phyloP scores from a whole-genome alignment of 2,113 vertebrate genomes.

The Carassius gibelio region DNA sequence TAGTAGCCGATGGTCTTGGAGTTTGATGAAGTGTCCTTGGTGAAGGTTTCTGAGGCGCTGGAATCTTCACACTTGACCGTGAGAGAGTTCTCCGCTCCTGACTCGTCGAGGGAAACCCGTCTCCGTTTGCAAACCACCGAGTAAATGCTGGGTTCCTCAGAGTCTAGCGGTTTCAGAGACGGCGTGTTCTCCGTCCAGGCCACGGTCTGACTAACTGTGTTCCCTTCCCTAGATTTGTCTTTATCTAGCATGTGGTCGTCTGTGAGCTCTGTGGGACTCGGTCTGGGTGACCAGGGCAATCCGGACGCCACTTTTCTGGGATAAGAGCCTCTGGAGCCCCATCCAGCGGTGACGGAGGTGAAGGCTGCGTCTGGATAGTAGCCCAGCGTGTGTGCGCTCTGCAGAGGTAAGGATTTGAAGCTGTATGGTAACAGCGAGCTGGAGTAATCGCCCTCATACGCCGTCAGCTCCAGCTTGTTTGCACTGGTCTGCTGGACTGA shows the following conservation, averaged over 20 bases:
- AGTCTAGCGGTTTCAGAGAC: constrained; percentile 85
- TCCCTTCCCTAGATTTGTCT: constrained; percentile 84
- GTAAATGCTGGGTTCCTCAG: constrained; percentile 84
- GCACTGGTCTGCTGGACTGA: constrained; percentile 85
- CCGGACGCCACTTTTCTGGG: constrained; percentile 87
- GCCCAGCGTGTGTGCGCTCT: constrained; percentile 87
- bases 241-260: constrained; percentile 84
- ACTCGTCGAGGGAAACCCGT: constrained; percentile 82
- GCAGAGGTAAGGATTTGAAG: constrained; percentile 92
- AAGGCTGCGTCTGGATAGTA: constrained; percentile 94
- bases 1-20: constrained; percentile 90
- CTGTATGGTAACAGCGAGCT: constrained; percentile 89
- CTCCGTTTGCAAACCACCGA: constrained; percentile 86
- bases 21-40: constrained; percentile 77
- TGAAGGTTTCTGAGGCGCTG: constrained; percentile 76
- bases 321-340: constrained; percentile 84
- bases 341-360: constrained; percentile 86
- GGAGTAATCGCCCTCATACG: constrained; percentile 92
- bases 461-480: constrained; percentile 87
- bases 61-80: constrained; percentile 88
- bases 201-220: constrained; percentile 67
- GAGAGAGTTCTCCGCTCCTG: constrained; percentile 85
- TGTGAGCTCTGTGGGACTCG: constrained; percentile 81
- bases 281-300: constrained; percentile 91
- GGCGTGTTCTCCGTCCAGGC: constrained; percentile 87